These are phyloP conservation scores for Ramphastos sulfuratus DNA, from an alignment of 2,113 vertebrate species.

Conservation along the genomic window DNA sequence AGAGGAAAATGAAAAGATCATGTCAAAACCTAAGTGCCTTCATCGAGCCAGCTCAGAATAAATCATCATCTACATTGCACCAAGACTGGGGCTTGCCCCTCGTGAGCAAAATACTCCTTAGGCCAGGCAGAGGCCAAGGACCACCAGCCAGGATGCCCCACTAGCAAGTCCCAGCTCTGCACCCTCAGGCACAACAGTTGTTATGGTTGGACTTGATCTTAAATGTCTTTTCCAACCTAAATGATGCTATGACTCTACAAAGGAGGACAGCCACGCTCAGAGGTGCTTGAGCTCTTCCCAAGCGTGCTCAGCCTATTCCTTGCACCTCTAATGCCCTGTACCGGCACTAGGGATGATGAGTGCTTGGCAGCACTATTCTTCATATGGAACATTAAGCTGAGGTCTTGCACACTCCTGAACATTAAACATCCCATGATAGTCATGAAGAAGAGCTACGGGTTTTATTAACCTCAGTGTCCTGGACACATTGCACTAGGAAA, in stretches of 20 bases:
- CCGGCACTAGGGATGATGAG: slow-evolving; percentile 69
- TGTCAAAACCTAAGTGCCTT: slow-evolving; percentile 43
- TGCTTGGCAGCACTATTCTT: slow-evolving; percentile 76
- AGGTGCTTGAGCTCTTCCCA: slow-evolving; percentile 21
- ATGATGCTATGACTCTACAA: not conserved
- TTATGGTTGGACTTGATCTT: not conserved
- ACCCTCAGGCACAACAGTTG: not conserved
- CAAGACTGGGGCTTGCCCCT: not conserved
- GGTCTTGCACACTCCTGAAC: slow-evolving; percentile 78
- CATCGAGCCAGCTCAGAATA: slow-evolving; percentile 4
- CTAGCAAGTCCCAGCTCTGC: not conserved
- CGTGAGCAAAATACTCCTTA: not conserved
- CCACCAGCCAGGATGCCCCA: not conserved
- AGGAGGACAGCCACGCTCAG: not conserved
- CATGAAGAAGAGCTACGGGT: slow-evolving; percentile 84
- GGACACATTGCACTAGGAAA: slow-evolving; percentile 62
- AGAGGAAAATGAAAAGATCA: slow-evolving; percentile 45
- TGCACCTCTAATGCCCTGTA: slow-evolving; percentile 53
- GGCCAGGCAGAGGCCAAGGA: not conserved
- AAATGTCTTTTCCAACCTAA: not conserved
- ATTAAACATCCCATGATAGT: slow-evolving; percentile 81
- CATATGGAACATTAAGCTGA: slow-evolving; percentile 80
- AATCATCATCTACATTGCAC: not conserved
- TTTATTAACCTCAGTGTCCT: slow-evolving; percentile 85
- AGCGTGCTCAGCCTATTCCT: slow-evolving; percentile 22